phyloP scores from a whole-genome alignment of 2,113 vertebrate species.

The Terrapene triunguis region DNA sequence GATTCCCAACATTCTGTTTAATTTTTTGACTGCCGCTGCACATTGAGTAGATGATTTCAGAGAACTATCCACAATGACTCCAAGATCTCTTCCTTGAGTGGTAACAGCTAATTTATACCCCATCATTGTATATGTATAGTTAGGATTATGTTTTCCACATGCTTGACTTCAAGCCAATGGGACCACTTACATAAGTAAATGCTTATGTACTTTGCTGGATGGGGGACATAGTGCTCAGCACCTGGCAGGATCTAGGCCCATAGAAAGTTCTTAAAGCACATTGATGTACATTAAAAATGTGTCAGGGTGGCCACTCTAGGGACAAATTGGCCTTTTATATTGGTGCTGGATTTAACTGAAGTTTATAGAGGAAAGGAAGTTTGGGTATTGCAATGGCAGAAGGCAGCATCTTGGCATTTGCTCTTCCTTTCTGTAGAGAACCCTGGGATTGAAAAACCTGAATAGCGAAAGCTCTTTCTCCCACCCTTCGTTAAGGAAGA shows the following conservation, averaged over 20 bases:
- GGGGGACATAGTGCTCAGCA: not conserved
- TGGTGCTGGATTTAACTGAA: not conserved
- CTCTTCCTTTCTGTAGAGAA: not conserved
- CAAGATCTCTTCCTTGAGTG: too few relatives aligned
- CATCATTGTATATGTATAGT: too few relatives aligned
- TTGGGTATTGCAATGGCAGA: not conserved
- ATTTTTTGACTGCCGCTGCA: too few relatives aligned
- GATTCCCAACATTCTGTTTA: too few relatives aligned
- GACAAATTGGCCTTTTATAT: not conserved
- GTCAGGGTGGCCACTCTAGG: not conserved
- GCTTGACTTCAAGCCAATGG: not conserved
- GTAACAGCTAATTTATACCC: too few relatives aligned
- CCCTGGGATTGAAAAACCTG: not conserved
- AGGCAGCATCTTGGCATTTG: not conserved
- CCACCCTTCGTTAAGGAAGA: not conserved
- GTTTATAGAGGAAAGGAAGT: not conserved
- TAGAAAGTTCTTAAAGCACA: not conserved
- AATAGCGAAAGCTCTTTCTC: not conserved
- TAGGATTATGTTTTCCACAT: too few relatives aligned
- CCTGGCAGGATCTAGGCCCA: not conserved
- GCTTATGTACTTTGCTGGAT: rapidly evolving
- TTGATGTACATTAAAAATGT: not conserved
- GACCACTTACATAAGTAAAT: rapidly evolving
- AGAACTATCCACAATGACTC: too few relatives aligned
- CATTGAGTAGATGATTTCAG: too few relatives aligned